These are phyloP conservation scores for Drosophila triauraria DNA, from an alignment of 1,140 invertebrate genomes.

Conservation along the genomic window DNA sequence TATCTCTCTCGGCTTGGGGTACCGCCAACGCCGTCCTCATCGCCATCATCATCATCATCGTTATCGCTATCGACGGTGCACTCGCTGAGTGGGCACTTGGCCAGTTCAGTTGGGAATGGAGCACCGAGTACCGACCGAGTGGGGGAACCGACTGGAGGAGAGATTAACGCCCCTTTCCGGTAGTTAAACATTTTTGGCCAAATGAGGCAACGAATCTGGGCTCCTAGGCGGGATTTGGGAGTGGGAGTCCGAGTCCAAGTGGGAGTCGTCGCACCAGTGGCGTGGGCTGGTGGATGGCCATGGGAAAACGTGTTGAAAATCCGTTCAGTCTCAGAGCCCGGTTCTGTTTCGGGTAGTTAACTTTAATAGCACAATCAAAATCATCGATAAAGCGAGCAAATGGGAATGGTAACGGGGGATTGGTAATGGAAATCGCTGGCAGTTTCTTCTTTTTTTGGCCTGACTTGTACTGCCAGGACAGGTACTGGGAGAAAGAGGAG, in stretches of 20 bases:
- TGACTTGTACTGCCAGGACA: not conserved
- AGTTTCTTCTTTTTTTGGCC: not conserved
- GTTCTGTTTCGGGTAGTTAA: constrained; percentile 33
- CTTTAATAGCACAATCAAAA: constrained; percentile 40
- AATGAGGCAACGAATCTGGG: constrained; percentile 45
- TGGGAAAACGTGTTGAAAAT: constrained; percentile 44
- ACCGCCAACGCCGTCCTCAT: constrained; percentile 20
- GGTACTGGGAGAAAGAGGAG: not conserved
- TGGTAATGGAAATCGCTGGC: constrained; percentile 10
- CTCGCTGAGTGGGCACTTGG: constrained; percentile 64
- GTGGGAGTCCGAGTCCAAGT: constrained; percentile 2
- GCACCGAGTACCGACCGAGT: not conserved
- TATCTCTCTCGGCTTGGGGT: constrained; percentile 4
- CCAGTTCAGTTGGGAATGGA: constrained; percentile 8
- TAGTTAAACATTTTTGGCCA: constrained; percentile 62
- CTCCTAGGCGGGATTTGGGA: constrained; percentile 12
- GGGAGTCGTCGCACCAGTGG: not conserved
- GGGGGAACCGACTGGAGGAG: constrained; percentile 16
- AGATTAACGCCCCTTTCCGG: constrained; percentile 77
- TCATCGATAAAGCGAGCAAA: constrained; percentile 26
- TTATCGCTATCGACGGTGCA: constrained; percentile 25
- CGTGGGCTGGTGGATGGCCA: constrained; percentile 16
- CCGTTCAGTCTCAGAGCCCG: constrained; percentile 10
- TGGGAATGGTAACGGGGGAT: constrained; percentile 24
- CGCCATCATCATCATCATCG: constrained; percentile 11